These are phyloP conservation scores for Platyscapa corneri DNA, from an alignment of 1,140 invertebrate species.

Conservation along the genomic window DNA sequence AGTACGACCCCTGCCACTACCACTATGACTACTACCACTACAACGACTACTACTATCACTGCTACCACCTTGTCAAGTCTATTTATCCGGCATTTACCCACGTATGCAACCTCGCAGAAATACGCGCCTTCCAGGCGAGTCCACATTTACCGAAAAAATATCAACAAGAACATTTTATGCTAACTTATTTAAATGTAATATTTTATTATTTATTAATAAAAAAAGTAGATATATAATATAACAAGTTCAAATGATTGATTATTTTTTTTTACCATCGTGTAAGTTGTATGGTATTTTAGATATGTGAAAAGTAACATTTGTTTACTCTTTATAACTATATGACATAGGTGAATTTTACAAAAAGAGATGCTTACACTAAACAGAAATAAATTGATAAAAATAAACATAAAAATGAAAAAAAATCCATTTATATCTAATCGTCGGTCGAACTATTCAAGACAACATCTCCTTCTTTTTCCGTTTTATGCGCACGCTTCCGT, in stretches of 20 bases:
- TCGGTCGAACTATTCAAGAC: neutral
- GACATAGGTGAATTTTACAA: no score
- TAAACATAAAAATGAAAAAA: neutral
- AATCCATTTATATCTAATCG: neutral
- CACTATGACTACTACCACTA: neutral
- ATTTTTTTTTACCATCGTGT: no score
- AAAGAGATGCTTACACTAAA: no score
- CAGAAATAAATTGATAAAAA: neutral
- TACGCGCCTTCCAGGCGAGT: slow-evolving; percentile 36
- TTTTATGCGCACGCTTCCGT: neutral
- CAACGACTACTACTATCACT: neutral
- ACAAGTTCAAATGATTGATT: no score
- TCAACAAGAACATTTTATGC: neutral
- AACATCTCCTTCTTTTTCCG: neutral
- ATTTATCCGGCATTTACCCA: neutral
- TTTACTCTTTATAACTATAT: no score
- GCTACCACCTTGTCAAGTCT: neutral
- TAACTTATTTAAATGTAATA: neutral
- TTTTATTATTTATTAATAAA: no score
- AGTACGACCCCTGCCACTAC: neutral
- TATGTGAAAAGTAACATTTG: no score
- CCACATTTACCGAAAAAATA: neutral
- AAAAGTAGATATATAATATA: no score
- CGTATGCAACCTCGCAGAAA: neutral
- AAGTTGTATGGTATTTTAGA: no score